Percentiles rank a stretch among this genome's conserved stretches.
Conservation (phyloP, 2,797 vertebrate species). For the Syngnathus rostellatus region DNA sequence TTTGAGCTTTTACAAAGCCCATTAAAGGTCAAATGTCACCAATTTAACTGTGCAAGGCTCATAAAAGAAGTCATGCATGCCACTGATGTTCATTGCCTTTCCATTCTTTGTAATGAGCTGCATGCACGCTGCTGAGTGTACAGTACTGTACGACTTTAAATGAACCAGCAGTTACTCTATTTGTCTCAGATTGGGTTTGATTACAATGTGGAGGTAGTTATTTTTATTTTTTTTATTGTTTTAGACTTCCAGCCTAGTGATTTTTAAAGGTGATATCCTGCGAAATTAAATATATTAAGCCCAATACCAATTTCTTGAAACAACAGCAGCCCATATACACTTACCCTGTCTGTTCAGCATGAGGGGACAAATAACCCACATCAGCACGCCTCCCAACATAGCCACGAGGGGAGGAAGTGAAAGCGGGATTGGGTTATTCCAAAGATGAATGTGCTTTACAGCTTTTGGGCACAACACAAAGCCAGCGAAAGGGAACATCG, state of each 20-base stretch:
- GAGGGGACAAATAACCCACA: slow-evolving; percentile 65
- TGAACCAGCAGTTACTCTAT: slow-evolving; percentile 36
- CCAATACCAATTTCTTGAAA: not conserved
- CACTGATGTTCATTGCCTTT: slow-evolving; percentile 63
- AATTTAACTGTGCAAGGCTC: slow-evolving; percentile 61
- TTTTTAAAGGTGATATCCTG: not conserved
- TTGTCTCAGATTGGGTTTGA: slow-evolving; percentile 26
- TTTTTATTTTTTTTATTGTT: not conserved
- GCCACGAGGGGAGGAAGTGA: slow-evolving; percentile 52
- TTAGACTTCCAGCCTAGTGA: not conserved
- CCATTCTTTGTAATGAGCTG: slow-evolving; percentile 55
- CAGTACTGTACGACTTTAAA: slow-evolving; percentile 35
- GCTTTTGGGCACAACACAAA: slow-evolving; percentile 75
- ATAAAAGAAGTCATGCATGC: slow-evolving; percentile 67
- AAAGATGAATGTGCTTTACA: slow-evolving; percentile 71
- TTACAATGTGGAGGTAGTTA: not conserved
- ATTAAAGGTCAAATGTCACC: slow-evolving; percentile 71
- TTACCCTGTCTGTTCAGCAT: slow-evolving; percentile 50
- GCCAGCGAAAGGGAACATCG: slow-evolving; percentile 70
- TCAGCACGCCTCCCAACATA: slow-evolving; percentile 58
- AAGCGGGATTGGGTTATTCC: slow-evolving; percentile 68
- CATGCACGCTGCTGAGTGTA: slow-evolving; percentile 29
- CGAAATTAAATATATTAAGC: not conserved
- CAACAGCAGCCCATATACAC: slow-evolving; percentile 39
- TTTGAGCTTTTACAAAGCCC: slow-evolving; percentile 63